Conservation (phyloP, 2,888 invertebrate species). For the Hypercompe scribonia region DNA sequence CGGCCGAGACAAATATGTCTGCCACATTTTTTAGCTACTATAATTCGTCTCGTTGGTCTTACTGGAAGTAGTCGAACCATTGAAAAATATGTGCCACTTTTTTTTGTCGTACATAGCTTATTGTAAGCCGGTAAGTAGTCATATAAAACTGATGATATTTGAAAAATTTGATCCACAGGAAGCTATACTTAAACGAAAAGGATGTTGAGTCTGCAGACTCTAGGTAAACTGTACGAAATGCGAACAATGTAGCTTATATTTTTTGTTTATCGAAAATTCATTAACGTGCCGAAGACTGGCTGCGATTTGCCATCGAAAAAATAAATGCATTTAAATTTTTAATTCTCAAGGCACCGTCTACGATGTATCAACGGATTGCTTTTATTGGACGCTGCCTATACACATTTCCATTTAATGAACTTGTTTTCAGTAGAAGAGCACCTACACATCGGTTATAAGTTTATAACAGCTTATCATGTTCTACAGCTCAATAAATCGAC, state of each 20-base stretch:
- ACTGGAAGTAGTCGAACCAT: constrained; percentile 64
- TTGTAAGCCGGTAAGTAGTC: neutral
- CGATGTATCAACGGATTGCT: constrained; percentile 66
- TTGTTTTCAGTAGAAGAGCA: constrained; percentile 57
- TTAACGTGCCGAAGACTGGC: constrained; percentile 65
- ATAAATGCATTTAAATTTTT: constrained; percentile 77
- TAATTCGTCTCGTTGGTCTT: constrained; percentile 74
- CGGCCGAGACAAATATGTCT: constrained; percentile 80
- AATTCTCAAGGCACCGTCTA: constrained; percentile 66
- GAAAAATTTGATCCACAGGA: neutral
- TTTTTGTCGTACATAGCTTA: constrained; percentile 36
- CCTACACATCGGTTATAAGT: constrained; percentile 51
- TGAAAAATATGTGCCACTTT: constrained; percentile 60
- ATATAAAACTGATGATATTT: neutral
- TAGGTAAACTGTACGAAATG: neutral
- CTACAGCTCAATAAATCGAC: constrained; percentile 57
- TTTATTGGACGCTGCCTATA: constrained; percentile 62
- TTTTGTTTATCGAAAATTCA: constrained; percentile 76
- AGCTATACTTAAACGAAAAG: neutral
- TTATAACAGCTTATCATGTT: constrained; percentile 53
- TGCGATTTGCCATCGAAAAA: constrained; percentile 74
- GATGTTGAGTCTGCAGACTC: neutral
- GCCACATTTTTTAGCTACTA: constrained; percentile 77
- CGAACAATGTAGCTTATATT: constrained; percentile 32
- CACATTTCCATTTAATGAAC: constrained; percentile 69